These are phyloP conservation scores for Catonia carolina DNA, from an alignment of 2,888 invertebrate species.

Conservation along the genomic window DNA sequence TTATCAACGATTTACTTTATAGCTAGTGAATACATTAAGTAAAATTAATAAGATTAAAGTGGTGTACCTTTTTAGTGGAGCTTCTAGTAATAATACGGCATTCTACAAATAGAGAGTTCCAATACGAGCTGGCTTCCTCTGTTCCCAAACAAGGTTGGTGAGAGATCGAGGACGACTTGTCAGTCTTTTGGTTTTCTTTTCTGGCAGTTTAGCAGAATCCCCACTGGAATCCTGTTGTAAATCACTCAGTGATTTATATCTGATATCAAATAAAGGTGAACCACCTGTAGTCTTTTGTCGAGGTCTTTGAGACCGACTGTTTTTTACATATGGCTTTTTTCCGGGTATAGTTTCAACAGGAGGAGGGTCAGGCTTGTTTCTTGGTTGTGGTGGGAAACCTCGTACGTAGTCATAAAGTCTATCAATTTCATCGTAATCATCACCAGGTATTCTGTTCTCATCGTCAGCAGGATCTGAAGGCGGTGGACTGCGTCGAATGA, in stretches of 20 bases:
- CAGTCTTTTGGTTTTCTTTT: slow-evolving; percentile 62
- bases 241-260: slow-evolving; percentile 60
- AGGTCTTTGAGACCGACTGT: slow-evolving; percentile 47
- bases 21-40: too few relatives aligned
- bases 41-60: too few relatives aligned
- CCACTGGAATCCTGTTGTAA: slow-evolving; percentile 78
- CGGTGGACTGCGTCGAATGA: slow-evolving; percentile 68
- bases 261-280: slow-evolving; percentile 67
- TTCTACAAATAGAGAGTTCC: too few relatives aligned
- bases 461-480: slow-evolving; percentile 49
- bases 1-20: too few relatives aligned
- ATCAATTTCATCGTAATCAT: slow-evolving; percentile 93
- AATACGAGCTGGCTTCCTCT: slow-evolving; percentile 25
- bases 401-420: slow-evolving; percentile 94
- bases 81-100: too few relatives aligned
- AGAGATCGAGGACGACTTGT: slow-evolving; percentile 77
- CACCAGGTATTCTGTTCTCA: slow-evolving; percentile 54
- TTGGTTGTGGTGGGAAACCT: slow-evolving; percentile 84
- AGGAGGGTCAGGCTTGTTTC: slow-evolving; percentile 80
- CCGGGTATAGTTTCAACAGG: slow-evolving; percentile 88
- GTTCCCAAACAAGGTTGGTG: slow-evolving; percentile 81
- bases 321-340: slow-evolving; percentile 50
- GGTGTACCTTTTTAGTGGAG: too few relatives aligned
- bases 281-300: slow-evolving; percentile 54
- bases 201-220: slow-evolving; percentile 72